Conservation (phyloP, 2,797 vertebrate genomes). For the Argyrosomus regius region DNA sequence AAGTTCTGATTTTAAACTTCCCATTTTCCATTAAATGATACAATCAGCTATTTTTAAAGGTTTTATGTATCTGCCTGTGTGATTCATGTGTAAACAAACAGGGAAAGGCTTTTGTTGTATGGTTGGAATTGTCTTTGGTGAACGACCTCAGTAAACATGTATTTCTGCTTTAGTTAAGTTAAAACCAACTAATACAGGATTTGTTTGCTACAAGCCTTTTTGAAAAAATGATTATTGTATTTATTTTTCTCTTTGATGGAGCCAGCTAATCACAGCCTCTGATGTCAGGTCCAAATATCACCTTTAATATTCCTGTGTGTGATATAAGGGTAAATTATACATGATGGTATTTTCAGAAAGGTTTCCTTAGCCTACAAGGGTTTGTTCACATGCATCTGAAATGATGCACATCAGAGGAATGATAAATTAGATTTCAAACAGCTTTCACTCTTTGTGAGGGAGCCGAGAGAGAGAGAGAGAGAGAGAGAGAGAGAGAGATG, state of each 20-base stretch:
- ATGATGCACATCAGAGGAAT: constrained; percentile 44
- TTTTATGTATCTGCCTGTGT: neutral
- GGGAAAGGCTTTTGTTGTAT: neutral
- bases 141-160: neutral
- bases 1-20: neutral
- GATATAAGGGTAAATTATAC: neutral
- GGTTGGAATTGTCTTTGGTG: neutral
- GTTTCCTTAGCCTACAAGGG: constrained; percentile 3
- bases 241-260: constrained; percentile 15
- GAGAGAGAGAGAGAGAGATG: neutral
- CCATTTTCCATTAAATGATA: neutral
- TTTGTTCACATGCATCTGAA: constrained; percentile 19
- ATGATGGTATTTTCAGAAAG: constrained; percentile 33
- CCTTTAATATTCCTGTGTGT: constrained; percentile 15
- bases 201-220: neutral
- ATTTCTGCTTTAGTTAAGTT: neutral
- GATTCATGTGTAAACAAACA: neutral
- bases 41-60: neutral
- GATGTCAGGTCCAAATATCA: constrained; percentile 13
- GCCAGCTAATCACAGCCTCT: neutral
- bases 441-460: constrained; percentile 23
- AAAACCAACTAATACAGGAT: neutral
- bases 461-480: neutral
- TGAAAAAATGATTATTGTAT: neutral
- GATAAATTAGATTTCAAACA: constrained; percentile 39